Conservation (phyloP, 35 echinoderm and acorn worm genomes). For the Stichopus chloronotus region DNA sequence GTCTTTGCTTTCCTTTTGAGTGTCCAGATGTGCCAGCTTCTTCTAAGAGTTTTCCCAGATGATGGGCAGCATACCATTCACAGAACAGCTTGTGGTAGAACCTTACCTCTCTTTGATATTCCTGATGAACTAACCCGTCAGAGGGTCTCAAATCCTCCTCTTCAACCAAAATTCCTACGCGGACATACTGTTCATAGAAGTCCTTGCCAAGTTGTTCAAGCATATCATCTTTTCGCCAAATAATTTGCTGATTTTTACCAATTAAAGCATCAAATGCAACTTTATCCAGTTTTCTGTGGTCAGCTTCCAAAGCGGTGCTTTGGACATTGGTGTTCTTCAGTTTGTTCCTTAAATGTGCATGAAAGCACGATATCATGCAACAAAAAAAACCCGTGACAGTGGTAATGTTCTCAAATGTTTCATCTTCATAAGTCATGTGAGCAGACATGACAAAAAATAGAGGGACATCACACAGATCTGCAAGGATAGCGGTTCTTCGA, state of each 20-base stretch:
- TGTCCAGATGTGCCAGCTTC: too few relatives aligned
- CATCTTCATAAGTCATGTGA: background rate
- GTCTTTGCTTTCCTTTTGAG: too few relatives aligned
- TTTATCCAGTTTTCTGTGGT: background rate
- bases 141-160: background rate
- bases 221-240: background rate
- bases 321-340: background rate
- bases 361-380: background rate
- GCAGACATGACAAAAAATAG: background rate
- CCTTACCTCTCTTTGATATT: background rate
- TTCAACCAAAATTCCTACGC: background rate
- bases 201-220: background rate
- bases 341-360: background rate
- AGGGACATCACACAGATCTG: background rate
- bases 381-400: background rate
- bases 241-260: conserved; percentile 14
- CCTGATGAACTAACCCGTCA: too few relatives aligned
- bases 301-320: background rate
- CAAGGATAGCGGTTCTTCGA: background rate
- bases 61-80: conserved; percentile 23
- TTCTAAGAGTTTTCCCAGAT: background rate
- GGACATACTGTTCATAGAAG: background rate
- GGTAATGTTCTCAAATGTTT: background rate
- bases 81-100: background rate
- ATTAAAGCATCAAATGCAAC: background rate